Base-by-base conservation (phyloP, 1,140 invertebrate genomes). In the Drosophila murphyi region DNA sequence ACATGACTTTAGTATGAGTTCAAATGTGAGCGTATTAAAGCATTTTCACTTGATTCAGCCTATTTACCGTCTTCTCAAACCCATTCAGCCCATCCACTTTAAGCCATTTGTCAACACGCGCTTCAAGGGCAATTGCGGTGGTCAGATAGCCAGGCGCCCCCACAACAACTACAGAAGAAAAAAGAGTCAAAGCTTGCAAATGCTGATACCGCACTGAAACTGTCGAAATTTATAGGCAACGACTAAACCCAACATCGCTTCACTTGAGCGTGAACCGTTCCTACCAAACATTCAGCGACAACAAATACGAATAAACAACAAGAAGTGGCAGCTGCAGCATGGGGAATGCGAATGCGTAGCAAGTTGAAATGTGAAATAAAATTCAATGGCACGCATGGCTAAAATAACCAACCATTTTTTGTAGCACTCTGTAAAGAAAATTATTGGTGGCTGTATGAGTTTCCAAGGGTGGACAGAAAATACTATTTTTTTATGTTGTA, bases 241-340 rank as follows among this genome's bases (percentile, higher is more conserved):
- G 69, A 59, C 68, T 76, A 83, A 88, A 88, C 74, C 82, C 83
- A 87, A 80, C 72, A 68, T 75, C 80, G 83, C 83, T 88, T 88
- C 83, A 88, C 65, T 88, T 88, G 83, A 88, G 83, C 85, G 83
- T 89, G 70, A 88, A 88, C 83, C 89, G 73, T 89, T 77, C 51
- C 70, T 52, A 63, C 62, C 70, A 82, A 77, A 88, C 60, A 77
- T 75, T 77, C 69, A 54, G 32, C 41, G 72, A 75, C 72, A 54
- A 35, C 34, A 48, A 41, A 54, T 5, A 12, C 31, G 34, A 34
- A 47, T 41, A 67, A 72, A 72, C 48, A 72, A 60, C 50, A 63
- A 60, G 48, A 54, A 41, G 29, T 32, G 70, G 54, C 20, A 65
- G 45, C 52, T 51, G 34, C n/a, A 39, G 35, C 28, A 51, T 61